phyloP scores from a whole-genome alignment of 2,113 vertebrate species.

The Emberiza fucata region DNA sequence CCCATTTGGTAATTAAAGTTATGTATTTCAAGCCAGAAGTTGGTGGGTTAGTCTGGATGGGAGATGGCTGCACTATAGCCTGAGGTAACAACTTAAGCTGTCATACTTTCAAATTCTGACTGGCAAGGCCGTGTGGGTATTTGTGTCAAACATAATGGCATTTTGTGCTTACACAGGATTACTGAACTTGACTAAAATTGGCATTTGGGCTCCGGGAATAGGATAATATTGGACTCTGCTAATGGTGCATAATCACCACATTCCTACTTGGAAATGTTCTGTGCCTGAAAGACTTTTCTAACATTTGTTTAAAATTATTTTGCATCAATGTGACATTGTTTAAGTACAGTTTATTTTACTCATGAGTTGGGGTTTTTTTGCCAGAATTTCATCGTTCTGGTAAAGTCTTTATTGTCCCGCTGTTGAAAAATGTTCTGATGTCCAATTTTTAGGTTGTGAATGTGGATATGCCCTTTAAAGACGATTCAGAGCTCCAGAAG shows the following conservation, averaged over 20 bases:
- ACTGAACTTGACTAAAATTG: slow-evolving; percentile 31
- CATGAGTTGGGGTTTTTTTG: background rate
- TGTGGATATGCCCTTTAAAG: slow-evolving; percentile 85
- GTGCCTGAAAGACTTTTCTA: background rate
- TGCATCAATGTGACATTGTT: slow-evolving; percentile 1
- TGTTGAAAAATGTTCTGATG: background rate
- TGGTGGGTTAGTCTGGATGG: background rate
- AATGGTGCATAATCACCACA: slow-evolving; percentile 2
- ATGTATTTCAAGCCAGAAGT: background rate
- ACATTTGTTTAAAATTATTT: slow-evolving; percentile 35
- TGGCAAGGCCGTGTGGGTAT: slow-evolving; percentile 5
- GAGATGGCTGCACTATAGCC: background rate
- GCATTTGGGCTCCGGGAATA: background rate
- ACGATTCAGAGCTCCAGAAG: slow-evolving; percentile 89
- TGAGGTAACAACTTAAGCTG: slow-evolving; percentile 3
- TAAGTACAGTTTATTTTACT: background rate
- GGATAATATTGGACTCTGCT: slow-evolving; percentile 24
- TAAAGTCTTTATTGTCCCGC: background rate
- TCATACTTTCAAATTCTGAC: background rate
- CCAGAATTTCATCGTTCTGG: background rate
- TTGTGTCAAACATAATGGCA: slow-evolving; percentile 36
- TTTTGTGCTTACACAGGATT: slow-evolving; percentile 44
- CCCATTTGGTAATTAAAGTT: background rate
- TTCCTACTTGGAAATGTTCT: slow-evolving; percentile 2
- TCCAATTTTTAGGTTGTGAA: slow-evolving; percentile 79